Conservation (phyloP, 1,140 invertebrate genomes). For the Trichoplusia ni region DNA sequence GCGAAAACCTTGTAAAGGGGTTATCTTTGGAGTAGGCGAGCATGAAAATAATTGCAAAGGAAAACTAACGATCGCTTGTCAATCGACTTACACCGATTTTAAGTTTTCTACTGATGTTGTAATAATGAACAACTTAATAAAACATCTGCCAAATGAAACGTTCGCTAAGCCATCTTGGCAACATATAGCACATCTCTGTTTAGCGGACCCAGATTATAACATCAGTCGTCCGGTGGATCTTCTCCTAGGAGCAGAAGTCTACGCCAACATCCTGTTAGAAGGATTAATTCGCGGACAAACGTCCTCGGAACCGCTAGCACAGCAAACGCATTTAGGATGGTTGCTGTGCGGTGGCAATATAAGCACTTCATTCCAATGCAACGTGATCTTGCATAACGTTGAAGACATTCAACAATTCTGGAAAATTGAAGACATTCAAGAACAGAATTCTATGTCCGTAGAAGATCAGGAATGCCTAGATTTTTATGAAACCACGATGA, state of each 20-base stretch:
- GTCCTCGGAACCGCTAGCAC: slow-evolving; percentile 27
- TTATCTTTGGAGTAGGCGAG: slow-evolving; percentile 34
- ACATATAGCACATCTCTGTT: slow-evolving; percentile 21
- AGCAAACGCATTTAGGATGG: slow-evolving; percentile 44
- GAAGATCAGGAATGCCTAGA: background rate
- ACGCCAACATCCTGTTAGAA: slow-evolving; percentile 35
- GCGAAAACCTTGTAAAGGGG: slow-evolving; percentile 28
- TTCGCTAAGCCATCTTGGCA: slow-evolving; percentile 36
- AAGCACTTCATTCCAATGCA: slow-evolving; percentile 37
- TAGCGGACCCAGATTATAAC: slow-evolving; percentile 45
- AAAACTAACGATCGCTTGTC: slow-evolving; percentile 22
- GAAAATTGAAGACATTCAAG: slow-evolving; percentile 38
- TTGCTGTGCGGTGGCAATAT: slow-evolving; percentile 37
- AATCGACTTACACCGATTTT: slow-evolving; percentile 29
- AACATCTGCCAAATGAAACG: slow-evolving; percentile 35
- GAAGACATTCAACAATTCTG: slow-evolving; percentile 37
- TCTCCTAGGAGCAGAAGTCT: slow-evolving; percentile 41
- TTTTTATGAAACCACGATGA: background rate
- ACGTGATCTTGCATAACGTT: slow-evolving; percentile 37
- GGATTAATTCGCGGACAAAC: slow-evolving; percentile 29
- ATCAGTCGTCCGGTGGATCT: slow-evolving; percentile 35
- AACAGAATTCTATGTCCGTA: slow-evolving; percentile 2
- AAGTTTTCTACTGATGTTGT: slow-evolving; percentile 34
- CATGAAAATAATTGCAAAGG: slow-evolving; percentile 40
- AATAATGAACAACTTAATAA: slow-evolving; percentile 39